A percentile compares a stretch with the other conserved stretches of the same genome.
Evolutionary conservation across 2,113 vertebrate genomes (phyloP).

Genomic region (Hydropotes inermis): DNA sequence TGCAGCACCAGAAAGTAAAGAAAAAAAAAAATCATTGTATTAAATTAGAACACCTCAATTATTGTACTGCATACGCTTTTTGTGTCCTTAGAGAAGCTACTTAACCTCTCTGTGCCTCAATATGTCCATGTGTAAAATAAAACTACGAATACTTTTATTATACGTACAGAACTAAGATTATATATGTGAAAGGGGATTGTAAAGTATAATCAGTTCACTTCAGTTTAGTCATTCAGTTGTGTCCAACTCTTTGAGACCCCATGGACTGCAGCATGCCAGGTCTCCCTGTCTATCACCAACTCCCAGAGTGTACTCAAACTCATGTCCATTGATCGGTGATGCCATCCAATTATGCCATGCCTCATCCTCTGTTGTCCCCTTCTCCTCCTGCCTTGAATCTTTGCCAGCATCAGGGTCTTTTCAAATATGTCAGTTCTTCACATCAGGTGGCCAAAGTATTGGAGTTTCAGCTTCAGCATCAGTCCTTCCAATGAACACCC

Average conservation of each 20-base stretch:
- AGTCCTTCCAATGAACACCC: neutral
- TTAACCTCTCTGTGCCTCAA: neutral
- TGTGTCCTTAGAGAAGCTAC: neutral
- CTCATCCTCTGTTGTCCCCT: neutral
- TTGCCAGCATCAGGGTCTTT: neutral
- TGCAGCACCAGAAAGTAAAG: neutral
- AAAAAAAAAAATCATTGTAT: neutral
- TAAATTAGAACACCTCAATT: neutral
- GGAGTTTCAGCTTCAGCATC: neutral
- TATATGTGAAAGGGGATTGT: neutral
- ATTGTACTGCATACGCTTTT: neutral
- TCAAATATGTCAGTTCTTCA: neutral
- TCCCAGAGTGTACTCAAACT: neutral
- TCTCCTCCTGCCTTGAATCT: neutral
- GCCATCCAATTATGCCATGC: neutral
- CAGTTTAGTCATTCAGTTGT: fast-evolving
- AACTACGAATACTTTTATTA: neutral
- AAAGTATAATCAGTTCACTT: neutral
- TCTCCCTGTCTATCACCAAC: neutral
- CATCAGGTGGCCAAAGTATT: neutral
- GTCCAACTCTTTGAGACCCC: neutral
- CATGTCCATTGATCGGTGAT: neutral
- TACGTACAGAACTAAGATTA: neutral
- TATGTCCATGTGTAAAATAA: neutral
- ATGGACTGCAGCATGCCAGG: neutral